Percentiles rank a stretch among this genome's conserved stretches.
Conservation (phyloP, 2,797 vertebrate genomes). For the Tenualosa thibaudeaui region DNA sequence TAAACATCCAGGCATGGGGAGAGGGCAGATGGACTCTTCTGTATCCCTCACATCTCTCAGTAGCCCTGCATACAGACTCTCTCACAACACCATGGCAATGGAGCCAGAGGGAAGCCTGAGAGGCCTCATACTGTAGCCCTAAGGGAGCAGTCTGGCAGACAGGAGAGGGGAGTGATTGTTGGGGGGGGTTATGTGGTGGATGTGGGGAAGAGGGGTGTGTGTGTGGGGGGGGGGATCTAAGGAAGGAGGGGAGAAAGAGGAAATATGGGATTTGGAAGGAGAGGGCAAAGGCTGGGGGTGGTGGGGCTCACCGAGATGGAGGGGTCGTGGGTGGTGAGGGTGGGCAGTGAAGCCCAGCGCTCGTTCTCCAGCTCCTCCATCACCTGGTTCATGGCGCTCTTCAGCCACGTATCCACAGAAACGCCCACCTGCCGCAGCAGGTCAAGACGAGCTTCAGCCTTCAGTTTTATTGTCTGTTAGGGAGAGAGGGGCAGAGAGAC, state of each 20-base stretch:
- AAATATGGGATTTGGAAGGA: too few relatives aligned
- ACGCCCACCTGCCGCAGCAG: slow-evolving; percentile 87
- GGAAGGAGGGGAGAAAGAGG: not conserved
- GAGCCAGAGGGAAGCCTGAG: not conserved
- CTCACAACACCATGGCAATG: not conserved
- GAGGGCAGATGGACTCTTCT: not conserved
- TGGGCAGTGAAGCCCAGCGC: slow-evolving; percentile 78
- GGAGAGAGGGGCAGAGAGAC: not conserved
- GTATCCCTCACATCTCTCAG: not conserved
- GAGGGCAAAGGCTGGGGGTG: too few relatives aligned
- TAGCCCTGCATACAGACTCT: not conserved
- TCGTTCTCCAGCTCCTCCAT: slow-evolving; percentile 97
- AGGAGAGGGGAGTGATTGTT: not conserved
- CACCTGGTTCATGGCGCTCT: slow-evolving; percentile 97
- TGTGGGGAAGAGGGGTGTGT: slow-evolving; percentile 12
- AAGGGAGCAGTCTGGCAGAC: not conserved
- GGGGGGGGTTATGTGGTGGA: slow-evolving; percentile 41
- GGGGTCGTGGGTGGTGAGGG: slow-evolving; percentile 80
- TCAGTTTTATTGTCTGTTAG: slow-evolving; percentile 85
- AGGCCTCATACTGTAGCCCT: too few relatives aligned
- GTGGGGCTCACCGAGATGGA: slow-evolving; percentile 46
- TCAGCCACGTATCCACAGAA: slow-evolving; percentile 90
- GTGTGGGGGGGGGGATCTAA: slow-evolving; percentile 43
- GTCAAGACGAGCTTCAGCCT: slow-evolving; percentile 90
- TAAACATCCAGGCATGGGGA: not conserved